These are phyloP conservation scores for Dallia pectoralis DNA, from an alignment of 2,797 vertebrate species.

Conservation along the genomic window DNA sequence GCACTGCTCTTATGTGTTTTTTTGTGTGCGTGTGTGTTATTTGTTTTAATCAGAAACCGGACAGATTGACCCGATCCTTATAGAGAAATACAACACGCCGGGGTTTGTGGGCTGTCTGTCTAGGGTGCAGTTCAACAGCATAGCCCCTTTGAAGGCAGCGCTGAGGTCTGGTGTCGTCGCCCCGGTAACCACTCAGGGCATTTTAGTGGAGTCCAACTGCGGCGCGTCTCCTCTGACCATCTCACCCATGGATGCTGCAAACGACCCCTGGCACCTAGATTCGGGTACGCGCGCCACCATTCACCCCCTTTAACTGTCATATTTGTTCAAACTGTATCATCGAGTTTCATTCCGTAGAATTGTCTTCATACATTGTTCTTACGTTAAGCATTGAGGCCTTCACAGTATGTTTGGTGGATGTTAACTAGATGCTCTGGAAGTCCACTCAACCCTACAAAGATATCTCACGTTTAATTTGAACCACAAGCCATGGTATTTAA, in stretches of 20 bases:
- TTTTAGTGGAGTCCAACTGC: conserved; percentile 95
- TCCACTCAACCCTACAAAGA: neutral
- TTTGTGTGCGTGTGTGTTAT: neutral
- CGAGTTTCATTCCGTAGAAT: neutral
- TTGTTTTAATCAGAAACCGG: conserved; percentile 81
- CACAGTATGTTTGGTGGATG: too few relatives aligned
- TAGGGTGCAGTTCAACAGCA: conserved; percentile 88
- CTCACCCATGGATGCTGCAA: conserved; percentile 84
- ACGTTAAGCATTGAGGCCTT: neutral
- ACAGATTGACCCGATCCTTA: conserved; percentile 88
- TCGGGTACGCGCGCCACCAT: conserved; percentile 75
- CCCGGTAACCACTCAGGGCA: conserved; percentile 84
- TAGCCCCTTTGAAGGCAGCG: conserved; percentile 90
- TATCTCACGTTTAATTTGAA: neutral
- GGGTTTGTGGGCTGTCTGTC: conserved; percentile 96
- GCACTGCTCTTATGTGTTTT: neutral
- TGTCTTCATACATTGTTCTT: neutral
- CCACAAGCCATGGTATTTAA: neutral
- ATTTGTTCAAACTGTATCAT: neutral
- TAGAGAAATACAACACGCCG: conserved; percentile 92
- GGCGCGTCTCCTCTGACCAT: conserved; percentile 93
- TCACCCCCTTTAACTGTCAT: neutral
- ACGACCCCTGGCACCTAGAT: conserved; percentile 91
- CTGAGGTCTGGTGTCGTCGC: conserved; percentile 78
- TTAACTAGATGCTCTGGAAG: neutral